Evolutionary conservation across 1,140 invertebrate genomes (phyloP).

Genomic region (Armadillidium nasatum): DNA sequence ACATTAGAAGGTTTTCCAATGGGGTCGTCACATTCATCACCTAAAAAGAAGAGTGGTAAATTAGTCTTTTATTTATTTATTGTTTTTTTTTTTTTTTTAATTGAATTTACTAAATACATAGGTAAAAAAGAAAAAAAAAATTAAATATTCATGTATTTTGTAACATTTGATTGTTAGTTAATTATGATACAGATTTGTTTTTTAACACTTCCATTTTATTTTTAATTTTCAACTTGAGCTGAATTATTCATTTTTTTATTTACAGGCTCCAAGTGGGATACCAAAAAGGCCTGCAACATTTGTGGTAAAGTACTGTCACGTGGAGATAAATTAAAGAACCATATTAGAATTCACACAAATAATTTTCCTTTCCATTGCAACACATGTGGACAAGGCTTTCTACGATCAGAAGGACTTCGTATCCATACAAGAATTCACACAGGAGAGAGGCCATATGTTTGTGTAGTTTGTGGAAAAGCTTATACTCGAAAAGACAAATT

Average conservation of each 20-base stretch:
- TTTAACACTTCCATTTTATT: no score
- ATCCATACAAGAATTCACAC: constrained; percentile 33
- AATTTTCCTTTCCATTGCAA: constrained; percentile 73
- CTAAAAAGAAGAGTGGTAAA: not conserved
- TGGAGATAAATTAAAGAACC: constrained; percentile 55
- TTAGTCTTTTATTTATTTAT: not conserved
- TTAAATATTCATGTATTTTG: no score
- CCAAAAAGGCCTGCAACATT: constrained; percentile 28
- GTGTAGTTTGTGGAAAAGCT: constrained; percentile 46
- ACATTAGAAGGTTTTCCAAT: not conserved
- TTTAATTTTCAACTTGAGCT: no score
- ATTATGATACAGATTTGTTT: no score
- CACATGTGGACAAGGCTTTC: constrained; percentile 77
- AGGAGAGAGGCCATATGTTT: constrained; percentile 47
- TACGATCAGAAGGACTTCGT: constrained; percentile 33
- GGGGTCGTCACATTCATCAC: not conserved
- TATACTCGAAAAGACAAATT: constrained; percentile 47
- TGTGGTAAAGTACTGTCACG: constrained; percentile 30
- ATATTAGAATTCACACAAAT: constrained; percentile 70
- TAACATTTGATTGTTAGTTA: no score
- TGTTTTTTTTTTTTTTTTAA: no score
- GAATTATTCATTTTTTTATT: not conserved
- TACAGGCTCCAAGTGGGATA: constrained; percentile 28
- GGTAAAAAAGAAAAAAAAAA: no score
- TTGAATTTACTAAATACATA: no score